phyloP scores from a whole-genome alignment of 2,113 vertebrate genomes.

The Tapirus terrestris region DNA sequence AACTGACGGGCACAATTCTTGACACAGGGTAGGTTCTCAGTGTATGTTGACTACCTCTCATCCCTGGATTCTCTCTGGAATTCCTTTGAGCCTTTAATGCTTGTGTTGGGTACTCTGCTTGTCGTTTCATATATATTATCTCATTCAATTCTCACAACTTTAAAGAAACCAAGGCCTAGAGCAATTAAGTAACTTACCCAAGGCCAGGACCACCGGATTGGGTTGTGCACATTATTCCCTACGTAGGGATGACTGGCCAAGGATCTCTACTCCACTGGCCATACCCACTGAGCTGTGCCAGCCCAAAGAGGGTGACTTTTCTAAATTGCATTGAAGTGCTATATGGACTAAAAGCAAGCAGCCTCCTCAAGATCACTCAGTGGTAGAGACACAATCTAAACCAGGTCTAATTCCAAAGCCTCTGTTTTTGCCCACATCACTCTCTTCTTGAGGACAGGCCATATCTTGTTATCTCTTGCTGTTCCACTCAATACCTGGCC shows the following conservation, averaged over 20 bases:
- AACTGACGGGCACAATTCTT: neutral
- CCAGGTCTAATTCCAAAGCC: neutral
- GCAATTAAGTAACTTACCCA: neutral
- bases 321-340: neutral
- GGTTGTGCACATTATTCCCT: neutral
- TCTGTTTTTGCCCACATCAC: neutral
- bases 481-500: neutral
- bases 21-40: neutral
- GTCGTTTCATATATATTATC: neutral
- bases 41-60: neutral
- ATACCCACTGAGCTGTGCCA: neutral
- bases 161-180: neutral
- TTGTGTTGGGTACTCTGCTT: neutral
- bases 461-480: neutral
- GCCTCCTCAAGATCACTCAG: neutral
- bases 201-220: neutral
- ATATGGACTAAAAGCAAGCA: neutral
- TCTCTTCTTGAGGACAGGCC: neutral
- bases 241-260: neutral
- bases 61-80: neutral
- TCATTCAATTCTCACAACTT: neutral
- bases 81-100: neutral
- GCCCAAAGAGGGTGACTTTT: neutral
- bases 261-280: neutral
- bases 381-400: neutral